Base-by-base conservation (phyloP, 1,140 invertebrate species). In the Helicoverpa armigera region DNA sequence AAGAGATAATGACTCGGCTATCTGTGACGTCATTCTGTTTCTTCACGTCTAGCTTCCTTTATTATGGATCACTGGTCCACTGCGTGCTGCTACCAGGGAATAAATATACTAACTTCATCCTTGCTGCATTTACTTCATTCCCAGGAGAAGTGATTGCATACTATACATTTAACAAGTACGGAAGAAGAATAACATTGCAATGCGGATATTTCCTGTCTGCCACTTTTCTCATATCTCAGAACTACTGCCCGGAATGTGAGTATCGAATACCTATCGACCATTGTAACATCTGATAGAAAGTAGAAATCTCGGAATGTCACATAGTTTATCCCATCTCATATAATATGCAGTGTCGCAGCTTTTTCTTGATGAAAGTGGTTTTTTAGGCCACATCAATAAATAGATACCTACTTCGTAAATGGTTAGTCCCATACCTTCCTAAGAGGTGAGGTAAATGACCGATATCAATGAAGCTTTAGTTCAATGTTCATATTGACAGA, bases 51-150 rank as follows among this genome's bases (percentile, higher is more conserved):
- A 96, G 96, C 11, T 96, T 98, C 75, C 95, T 98, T 2, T 98
- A 98, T 87, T 98, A 98, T 85, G 98, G 97, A 0, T 89, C 98
- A 14, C 97, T 97, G 1, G 95, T 98, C 0, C 97, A 98, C 87
- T 96, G 97, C 0, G 97, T 97, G 5, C 95, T 97, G 43, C 91
- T 98, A 31, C 96, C 96, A 35, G 97, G 97, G 11, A 96, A 96
- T 85, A 95, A 96, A 85, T 97, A 97, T 87, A 91, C 96, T 12
- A 97, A 97, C 89, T 97, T 97, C 83, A 96, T 97, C 10, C 92
- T 96, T 35, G 95, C 97, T 3, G 95, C 96, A 1, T 82, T 96
- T 1, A 95, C 97, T 0, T 97, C 97, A 82, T 96, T 97, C 79
- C 97, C 97, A 11, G 96, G 96, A 7, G 97, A 97, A 88, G 91